Base-by-base conservation (phyloP, 2,797 vertebrate species). In the Sebastes reedi region DNA sequence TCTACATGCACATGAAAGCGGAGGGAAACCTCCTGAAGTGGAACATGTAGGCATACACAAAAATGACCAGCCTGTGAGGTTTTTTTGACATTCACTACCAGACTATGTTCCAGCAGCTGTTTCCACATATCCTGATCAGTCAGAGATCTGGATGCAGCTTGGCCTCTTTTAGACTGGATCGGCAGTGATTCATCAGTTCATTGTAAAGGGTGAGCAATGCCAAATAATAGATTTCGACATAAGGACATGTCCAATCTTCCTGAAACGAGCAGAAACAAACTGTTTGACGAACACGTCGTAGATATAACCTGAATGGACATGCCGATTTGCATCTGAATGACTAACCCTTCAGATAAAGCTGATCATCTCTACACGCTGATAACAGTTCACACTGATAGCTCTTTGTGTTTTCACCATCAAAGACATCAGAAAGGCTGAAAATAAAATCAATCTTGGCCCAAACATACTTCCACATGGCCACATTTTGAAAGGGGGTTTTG, bases 1-100 rank as follows among this genome's bases (percentile, higher is more conserved):
- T 95, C 86, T 84, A 52, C 64, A 42, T 29, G 34, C 61, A 89
- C 89, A 89, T 91, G 73, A 89, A 92, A 89, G 81, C 52, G 12
- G 50, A 67, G 71, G 71, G 74, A 79, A 82, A 76, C 56, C 75
- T 76, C 54, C 73, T 67, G 32, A 79, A 81, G 52, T 46, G 54
- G 67, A 71, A 82, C 75, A 82, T 73, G 68, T n/a, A 69, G 18
- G 39, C 67, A 77, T 8, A 70, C 32, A 73, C 24, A 75, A 34
- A 71, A 81, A 36, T 16, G 4, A 67, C 24, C n/a, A n/a, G 67
- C 46, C 42, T 56, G 27, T 22, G 30, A 64, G 59, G n/a, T 72
- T 30, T 30, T 58, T 76, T 72, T 59, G 58, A 67, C 14, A 39
- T 67, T 64, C 46, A 75, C 14, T 30, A 55, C 14, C 34, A 55